phyloP scores from a whole-genome alignment of 1,140 invertebrate genomes.

The Theocolax elegans region DNA sequence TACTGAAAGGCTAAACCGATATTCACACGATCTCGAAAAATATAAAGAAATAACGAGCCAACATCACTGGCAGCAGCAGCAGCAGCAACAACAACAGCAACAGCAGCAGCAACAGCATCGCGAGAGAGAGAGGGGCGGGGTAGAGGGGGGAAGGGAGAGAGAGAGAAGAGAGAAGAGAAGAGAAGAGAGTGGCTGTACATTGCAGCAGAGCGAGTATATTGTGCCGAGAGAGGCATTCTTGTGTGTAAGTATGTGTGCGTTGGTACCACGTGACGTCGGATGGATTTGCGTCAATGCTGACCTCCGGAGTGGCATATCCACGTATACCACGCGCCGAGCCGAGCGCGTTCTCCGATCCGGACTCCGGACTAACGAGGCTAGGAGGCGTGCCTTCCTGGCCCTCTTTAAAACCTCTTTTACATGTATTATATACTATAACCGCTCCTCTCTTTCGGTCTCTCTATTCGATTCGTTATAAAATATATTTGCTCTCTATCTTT shows the following conservation, averaged over 20 bases:
- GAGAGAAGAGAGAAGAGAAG: neutral
- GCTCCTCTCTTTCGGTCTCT: no score
- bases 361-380: slow-evolving; percentile 45
- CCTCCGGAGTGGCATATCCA: slow-evolving; percentile 59
- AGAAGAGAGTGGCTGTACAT: neutral
- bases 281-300: slow-evolving; percentile 67
- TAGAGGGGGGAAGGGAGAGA: neutral
- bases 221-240: no score
- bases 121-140: neutral
- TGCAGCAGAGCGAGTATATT: neutral
- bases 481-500: no score
- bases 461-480: no score
- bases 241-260: slow-evolving; percentile 15
- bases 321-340: slow-evolving; percentile 41
- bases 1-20: no score
- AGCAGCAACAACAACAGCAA: no score
- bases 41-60: no score
- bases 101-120: no score
- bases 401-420: slow-evolving; percentile 31
- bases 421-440: no score
- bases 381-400: slow-evolving; percentile 45
- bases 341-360: slow-evolving; percentile 32
- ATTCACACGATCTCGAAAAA: no score
- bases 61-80: no score
- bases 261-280: slow-evolving; percentile 60